These are phyloP conservation scores for Patiria pectinifera DNA, from an alignment of 53 echinoderm and acorn worm species.

Conservation along the genomic window DNA sequence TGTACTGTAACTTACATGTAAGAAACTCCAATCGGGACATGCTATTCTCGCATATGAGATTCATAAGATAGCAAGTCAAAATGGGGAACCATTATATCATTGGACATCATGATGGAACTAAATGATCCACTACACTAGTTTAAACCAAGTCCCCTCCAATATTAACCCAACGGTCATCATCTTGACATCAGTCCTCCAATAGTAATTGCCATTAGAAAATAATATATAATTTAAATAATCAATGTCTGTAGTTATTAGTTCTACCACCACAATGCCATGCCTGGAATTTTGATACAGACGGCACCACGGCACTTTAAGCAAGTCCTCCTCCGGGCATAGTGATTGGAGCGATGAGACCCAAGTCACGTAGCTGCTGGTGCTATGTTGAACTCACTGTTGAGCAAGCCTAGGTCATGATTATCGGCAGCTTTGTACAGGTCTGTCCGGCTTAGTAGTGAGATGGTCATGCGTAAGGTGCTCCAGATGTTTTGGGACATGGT, in stretches of 20 bases:
- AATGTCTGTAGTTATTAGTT: not conserved
- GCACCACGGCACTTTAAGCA: conserved; percentile 64
- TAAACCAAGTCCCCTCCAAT: no score
- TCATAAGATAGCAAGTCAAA: no score
- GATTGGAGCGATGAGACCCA: not conserved
- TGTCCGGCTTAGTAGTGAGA: conserved; percentile 81
- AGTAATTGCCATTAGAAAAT: not conserved
- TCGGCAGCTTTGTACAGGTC: conserved; percentile 91
- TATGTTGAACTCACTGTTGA: conserved; percentile 79
- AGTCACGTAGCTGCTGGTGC: conserved; percentile 63
- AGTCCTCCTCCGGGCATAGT: not conserved
- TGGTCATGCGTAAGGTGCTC: conserved; percentile 94
- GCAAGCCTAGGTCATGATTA: conserved; percentile 72
- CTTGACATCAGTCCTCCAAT: not conserved
- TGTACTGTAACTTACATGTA: no score
- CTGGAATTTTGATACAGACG: conserved; percentile 68
- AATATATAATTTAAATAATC: not conserved
- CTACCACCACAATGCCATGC: conserved; percentile 66
- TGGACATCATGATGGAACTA: no score
- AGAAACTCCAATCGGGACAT: no score
- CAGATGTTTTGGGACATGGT: conserved; percentile 97
- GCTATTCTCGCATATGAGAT: no score
- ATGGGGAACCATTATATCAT: no score
- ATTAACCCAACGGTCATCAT: no score
- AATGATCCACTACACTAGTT: no score